Base-by-base conservation (phyloP, 1,140 invertebrate species). In the Drosophila repletoides region DNA sequence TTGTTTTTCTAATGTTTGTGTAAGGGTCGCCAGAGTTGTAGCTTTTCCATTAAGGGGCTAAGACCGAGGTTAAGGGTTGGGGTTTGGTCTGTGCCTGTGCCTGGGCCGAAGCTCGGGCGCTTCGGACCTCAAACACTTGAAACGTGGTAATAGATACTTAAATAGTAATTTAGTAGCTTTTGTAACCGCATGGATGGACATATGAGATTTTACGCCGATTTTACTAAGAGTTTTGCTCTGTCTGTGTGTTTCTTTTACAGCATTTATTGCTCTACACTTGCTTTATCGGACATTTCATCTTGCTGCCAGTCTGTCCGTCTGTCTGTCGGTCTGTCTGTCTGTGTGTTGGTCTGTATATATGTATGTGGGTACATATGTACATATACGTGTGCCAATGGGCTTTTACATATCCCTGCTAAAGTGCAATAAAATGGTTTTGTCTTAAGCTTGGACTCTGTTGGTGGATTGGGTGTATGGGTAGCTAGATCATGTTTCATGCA, bases 131-230 rank as follows among this genome's bases (percentile, higher is more conserved):
- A 70, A 68, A 76, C 76, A 81, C 76, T 81, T 81, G 68, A 69
- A 66, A 72, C 76, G 55, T 70, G 69, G 77, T 83, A 83, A 83
- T 83, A 83, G 77, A 83, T 83, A 83, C 77, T 73, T 81, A 81
- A 76, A 81, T 76, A 76, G 77, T 81, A 73, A 81, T 81, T 81
- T 83, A 81, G 77, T 83, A 81, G 77, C 77, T 76, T 76, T 83
- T 83, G 63, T 70, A 70, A 81, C 77, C 72, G 77, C 77, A 76
- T 83, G 77, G 72, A 70, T 83, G 77, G 69, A 83, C 77, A 83
- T 83, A 83, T 83, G 77, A 83, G 77, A 83, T 83, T 81, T 76
- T 73, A 81, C 72, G 77, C 77, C 69, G 77, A 81, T 81, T 83
- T 81, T 76, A 53, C 61, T 64, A 58, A 58, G 58, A 63, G 56